phyloP scores from a whole-genome alignment of 1,140 invertebrate species.

The Sinonovacula constricta region DNA sequence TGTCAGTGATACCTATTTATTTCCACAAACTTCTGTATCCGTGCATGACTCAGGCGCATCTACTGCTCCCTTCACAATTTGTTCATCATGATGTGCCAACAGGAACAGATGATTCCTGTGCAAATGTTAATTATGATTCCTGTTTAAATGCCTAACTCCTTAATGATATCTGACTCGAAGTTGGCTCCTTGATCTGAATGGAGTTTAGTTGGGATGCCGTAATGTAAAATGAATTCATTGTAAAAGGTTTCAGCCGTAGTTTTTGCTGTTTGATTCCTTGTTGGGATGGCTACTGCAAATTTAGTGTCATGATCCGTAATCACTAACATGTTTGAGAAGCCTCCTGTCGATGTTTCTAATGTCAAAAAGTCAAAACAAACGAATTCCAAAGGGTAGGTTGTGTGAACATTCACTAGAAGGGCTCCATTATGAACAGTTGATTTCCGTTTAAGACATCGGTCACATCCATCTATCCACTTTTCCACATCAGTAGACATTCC shows the following conservation, averaged over 20 bases:
- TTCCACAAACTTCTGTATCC: too few relatives aligned
- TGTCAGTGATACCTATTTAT: too few relatives aligned
- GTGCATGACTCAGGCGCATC: too few relatives aligned
- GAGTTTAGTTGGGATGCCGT: constrained; percentile 30
- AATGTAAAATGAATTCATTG: constrained; percentile 32
- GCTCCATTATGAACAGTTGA: not conserved
- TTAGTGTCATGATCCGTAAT: constrained; percentile 50
- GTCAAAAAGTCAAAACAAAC: constrained; percentile 38
- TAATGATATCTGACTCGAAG: constrained; percentile 41
- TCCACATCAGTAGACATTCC: constrained; percentile 7
- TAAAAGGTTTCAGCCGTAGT: constrained; percentile 40
- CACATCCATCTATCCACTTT: constrained; percentile 11
- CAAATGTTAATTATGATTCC: too few relatives aligned
- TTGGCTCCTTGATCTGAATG: constrained; percentile 45
- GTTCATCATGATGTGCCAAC: not conserved
- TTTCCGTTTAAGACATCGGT: constrained; percentile 37
- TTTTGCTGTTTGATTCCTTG: constrained; percentile 46
- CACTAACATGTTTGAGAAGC: constrained; percentile 24
- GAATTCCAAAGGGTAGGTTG: constrained; percentile 29
- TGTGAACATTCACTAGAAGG: constrained; percentile 25
- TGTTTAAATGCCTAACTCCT: too few relatives aligned
- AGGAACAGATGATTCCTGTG: constrained; percentile 37
- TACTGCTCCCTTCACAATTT: too few relatives aligned
- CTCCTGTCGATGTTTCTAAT: constrained; percentile 33
- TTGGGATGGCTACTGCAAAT: constrained; percentile 41